Percentiles rank a stretch among this genome's conserved stretches.
Evolutionary conservation across 2,888 invertebrate genomes (phyloP).

Genomic region (Hedya salicella): DNA sequence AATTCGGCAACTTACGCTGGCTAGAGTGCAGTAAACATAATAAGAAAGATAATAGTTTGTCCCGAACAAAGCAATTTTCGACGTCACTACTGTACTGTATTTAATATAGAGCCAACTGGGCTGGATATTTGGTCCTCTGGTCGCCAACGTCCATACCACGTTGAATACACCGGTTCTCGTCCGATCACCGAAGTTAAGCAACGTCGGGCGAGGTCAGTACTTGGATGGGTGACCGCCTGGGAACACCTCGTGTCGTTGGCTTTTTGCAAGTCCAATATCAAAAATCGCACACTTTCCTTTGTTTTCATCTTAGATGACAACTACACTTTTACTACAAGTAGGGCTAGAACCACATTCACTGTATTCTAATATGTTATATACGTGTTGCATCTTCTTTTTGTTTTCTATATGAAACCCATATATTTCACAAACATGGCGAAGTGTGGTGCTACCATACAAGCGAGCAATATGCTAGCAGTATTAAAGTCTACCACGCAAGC

Average conservation of each 20-base stretch:
- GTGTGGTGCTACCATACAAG: too few relatives aligned
- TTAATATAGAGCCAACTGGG: neutral
- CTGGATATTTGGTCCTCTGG: neutral
- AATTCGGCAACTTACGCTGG: too few relatives aligned
- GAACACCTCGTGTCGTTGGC: slow-evolving; percentile 49
- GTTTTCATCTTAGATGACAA: neutral
- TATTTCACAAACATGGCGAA: too few relatives aligned
- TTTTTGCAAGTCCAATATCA: slow-evolving; percentile 9
- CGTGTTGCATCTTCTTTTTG: too few relatives aligned
- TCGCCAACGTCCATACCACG: slow-evolving; percentile 50
- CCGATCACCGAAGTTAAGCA: slow-evolving; percentile 52
- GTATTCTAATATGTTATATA: too few relatives aligned
- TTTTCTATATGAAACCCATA: too few relatives aligned
- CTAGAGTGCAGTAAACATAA: too few relatives aligned
- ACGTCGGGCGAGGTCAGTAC: slow-evolving; percentile 50
- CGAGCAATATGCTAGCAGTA: neutral
- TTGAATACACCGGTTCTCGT: slow-evolving; percentile 51
- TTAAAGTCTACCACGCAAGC: neutral
- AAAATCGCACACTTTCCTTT: neutral
- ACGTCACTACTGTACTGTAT: neutral
- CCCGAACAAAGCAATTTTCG: too few relatives aligned
- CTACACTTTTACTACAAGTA: neutral
- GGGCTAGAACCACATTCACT: too few relatives aligned
- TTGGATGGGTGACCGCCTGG: slow-evolving; percentile 53
- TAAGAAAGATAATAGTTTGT: too few relatives aligned